Percentiles rank a stretch among this genome's conserved stretches.
Conservation (phyloP, 2,888 invertebrate species). For the Agrochola macilenta region DNA sequence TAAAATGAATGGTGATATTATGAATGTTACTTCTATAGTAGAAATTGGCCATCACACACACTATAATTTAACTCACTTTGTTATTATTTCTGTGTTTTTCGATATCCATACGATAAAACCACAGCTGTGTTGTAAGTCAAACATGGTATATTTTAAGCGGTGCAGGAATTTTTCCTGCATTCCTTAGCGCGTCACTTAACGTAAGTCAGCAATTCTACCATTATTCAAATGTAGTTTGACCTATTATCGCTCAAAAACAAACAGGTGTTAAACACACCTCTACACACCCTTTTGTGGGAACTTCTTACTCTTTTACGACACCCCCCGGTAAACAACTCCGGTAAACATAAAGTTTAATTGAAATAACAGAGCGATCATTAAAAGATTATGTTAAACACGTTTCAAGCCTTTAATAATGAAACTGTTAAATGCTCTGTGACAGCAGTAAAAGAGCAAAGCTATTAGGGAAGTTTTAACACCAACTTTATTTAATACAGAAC, state of each 20-base stretch:
- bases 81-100: neutral
- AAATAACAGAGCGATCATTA: constrained; percentile 51
- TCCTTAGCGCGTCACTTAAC: neutral
- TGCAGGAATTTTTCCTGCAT: neutral
- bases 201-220: neutral
- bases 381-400: constrained; percentile 53
- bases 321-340: constrained; percentile 18
- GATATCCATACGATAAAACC: neutral
- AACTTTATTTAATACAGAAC: constrained; percentile 20
- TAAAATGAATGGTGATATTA: neutral
- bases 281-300: neutral
- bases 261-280: neutral
- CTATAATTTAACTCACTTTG: neutral
- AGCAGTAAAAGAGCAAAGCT: constrained; percentile 47
- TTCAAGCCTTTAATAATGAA: constrained; percentile 40
- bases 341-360: constrained; percentile 50
- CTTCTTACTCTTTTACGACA: constrained; percentile 26
- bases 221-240: neutral
- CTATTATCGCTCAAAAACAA: neutral
- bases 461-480: constrained; percentile 37
- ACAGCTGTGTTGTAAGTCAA: neutral
- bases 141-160: neutral
- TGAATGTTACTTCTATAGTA: no score
- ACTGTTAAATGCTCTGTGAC: constrained; percentile 34
- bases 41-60: neutral